Evolutionary conservation across 2,888 invertebrate species (phyloP).

Genomic region (Strigamia transsilvanica): DNA sequence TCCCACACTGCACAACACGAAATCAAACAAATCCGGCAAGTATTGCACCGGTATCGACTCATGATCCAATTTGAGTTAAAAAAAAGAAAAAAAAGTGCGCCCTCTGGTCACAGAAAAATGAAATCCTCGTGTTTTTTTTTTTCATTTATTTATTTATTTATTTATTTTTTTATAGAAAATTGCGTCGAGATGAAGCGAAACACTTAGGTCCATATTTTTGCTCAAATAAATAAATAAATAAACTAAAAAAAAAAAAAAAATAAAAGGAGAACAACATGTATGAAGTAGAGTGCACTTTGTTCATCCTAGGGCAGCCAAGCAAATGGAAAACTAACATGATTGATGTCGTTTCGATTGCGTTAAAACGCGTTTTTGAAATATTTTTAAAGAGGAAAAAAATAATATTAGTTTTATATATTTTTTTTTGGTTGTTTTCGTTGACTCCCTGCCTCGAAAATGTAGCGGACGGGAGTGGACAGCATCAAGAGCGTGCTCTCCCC

Average conservation of each 20-base stretch:
- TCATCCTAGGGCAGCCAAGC: neutral
- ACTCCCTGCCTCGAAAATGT: slow-evolving; percentile 19
- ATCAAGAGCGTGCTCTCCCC: neutral
- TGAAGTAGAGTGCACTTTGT: slow-evolving; percentile 10
- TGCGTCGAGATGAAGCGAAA: neutral
- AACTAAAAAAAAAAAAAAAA: neutral
- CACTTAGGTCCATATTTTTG: neutral
- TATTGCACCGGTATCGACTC: neutral
- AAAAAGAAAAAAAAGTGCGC: neutral
- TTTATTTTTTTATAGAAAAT: no score
- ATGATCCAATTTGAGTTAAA: neutral
- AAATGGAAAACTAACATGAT: slow-evolving; percentile 35
- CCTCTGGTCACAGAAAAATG: neutral
- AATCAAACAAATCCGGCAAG: no score
- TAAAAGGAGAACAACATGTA: neutral
- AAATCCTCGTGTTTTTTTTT: neutral
- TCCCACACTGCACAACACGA: no score
- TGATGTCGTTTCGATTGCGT: slow-evolving; percentile 28
- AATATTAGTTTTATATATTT: neutral
- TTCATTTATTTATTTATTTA: no score
- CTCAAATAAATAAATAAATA: neutral
- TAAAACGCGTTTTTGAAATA: neutral
- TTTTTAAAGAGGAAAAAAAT: neutral
- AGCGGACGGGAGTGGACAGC: slow-evolving; percentile 9
- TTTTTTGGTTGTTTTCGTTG: neutral